phyloP scores from a whole-genome alignment of 2,113 vertebrate species.

The Paradisaea rubra region DNA sequence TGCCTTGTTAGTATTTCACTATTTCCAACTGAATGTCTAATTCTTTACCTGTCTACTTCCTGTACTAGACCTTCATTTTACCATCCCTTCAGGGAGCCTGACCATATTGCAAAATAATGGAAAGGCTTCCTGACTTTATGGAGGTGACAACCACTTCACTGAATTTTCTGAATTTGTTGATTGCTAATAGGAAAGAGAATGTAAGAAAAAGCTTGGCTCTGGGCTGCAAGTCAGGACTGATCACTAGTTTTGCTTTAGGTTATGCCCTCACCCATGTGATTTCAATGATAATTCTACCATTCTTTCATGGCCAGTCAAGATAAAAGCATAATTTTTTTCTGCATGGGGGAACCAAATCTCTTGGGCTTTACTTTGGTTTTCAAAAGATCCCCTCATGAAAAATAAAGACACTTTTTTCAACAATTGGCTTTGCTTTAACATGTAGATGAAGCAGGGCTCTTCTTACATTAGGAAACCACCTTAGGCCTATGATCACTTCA shows the following conservation, averaged over 20 bases:
- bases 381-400: background rate
- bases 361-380: background rate
- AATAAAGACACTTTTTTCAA: background rate
- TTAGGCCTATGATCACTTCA: background rate
- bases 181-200: background rate
- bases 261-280: background rate
- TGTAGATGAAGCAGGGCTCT: background rate
- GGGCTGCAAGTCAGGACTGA: background rate
- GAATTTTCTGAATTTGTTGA: background rate
- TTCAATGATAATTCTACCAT: background rate
- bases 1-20: background rate
- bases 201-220: background rate
- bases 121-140: background rate
- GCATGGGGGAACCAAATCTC: background rate
- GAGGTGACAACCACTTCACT: background rate
- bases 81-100: background rate
- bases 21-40: background rate
- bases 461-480: background rate
- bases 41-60: background rate
- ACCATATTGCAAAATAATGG: background rate
- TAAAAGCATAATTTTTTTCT: background rate
- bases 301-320: background rate
- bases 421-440: background rate
- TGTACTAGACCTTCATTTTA: background rate
- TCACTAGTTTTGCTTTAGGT: background rate